Evolutionary conservation across 2,113 vertebrate genomes (phyloP), one percentile per base, ranked within the genome.

Genomic region (Actenoides hombroni): DNA sequence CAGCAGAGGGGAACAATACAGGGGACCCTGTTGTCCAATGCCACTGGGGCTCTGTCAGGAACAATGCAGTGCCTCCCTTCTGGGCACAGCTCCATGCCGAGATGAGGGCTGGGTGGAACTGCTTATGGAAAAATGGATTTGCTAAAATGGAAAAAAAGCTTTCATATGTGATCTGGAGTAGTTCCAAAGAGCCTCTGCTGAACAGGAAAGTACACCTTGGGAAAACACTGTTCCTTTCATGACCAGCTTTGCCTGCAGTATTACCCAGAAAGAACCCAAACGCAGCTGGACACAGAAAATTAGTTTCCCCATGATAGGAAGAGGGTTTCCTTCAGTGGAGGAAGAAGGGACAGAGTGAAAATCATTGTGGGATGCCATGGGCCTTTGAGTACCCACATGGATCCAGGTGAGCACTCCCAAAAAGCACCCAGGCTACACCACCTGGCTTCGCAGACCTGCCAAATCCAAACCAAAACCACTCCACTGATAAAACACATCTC

Each of bases 61-160:
- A 71, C 56, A 63, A 8, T 1, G 17, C 0, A 6, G 11, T 46
- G 46, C 16, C 37, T 80, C 51, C 40, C 14, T 56, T n/a, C 31
- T 19, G 23, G 24, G 20, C 0, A 1, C 51, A 84, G 65, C 40
- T 69, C 24, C 16, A 3, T 0, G 0, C 16, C 1, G 2, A 59
- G 21, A 77, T 0, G 3, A 61, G 13, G 20, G 68, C 31, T 1
- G 5, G 46, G 31, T 64, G 33, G n/a, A 88, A 85, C 17, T 28
- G 46, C 44, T 31, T 81, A n/a, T 2, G 8, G 51, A 77, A 63
- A 90, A 90, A 37, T 6, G 11, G 37, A 24, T 23, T 67, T 8
- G 3, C 37, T 70, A 44, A 77, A 90, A 69, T 21, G 49, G 67
- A 76, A 71, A 68, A 77, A 79, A 56, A 13, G 13, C 31, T 76